Evolutionary conservation across 2,113 vertebrate species (phyloP).

Genomic region (Pitta sordida): DNA sequence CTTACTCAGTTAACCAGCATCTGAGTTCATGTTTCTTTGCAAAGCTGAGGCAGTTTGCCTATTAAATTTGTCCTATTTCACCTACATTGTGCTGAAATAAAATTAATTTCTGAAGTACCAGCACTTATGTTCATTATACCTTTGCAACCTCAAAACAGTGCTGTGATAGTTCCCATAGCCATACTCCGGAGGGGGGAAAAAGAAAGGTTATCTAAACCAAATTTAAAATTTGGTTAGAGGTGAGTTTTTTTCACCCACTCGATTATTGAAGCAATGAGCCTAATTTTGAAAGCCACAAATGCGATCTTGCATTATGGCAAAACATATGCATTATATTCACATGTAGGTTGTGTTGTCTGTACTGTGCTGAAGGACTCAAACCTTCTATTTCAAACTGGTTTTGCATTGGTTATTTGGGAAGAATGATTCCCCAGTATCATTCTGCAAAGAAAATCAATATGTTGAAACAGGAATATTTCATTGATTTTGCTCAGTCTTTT

Average conservation of each 20-base stretch:
- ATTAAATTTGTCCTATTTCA: neutral
- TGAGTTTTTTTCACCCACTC: neutral
- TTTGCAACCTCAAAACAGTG: neutral
- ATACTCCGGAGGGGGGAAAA: neutral
- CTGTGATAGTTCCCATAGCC: neutral
- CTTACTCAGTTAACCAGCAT: neutral
- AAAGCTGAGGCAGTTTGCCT: neutral
- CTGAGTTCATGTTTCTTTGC: neutral
- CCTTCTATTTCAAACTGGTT: neutral
- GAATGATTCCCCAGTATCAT: neutral
- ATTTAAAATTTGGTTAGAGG: neutral
- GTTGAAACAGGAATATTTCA: neutral
- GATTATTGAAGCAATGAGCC: neutral
- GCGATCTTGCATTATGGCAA: neutral
- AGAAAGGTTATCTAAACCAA: neutral
- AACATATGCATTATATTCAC: neutral
- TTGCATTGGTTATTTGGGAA: neutral
- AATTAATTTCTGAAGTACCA: neutral
- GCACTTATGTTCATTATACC: rapidly evolving
- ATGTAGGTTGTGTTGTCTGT: neutral
- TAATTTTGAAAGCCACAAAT: neutral
- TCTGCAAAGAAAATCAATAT: neutral
- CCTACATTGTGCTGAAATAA: neutral
- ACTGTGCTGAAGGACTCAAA: neutral
- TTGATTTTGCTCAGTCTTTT: neutral